phyloP scores from a whole-genome alignment of 2,113 vertebrate species.

The Atlantisia rogersi region DNA sequence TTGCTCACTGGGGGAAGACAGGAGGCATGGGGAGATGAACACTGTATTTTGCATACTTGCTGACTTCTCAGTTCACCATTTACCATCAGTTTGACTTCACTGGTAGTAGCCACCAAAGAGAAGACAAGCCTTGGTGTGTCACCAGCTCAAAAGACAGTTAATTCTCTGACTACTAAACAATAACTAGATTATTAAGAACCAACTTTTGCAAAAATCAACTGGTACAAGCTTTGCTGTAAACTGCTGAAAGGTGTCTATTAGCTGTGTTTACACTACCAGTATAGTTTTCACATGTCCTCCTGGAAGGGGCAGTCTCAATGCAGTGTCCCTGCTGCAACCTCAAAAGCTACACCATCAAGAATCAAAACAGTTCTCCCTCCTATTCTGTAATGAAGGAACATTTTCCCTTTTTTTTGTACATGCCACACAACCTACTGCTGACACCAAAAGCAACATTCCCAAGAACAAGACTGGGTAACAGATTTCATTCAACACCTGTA shows the following conservation, averaged over 20 bases:
- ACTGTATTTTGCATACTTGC: background rate
- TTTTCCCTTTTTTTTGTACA: background rate
- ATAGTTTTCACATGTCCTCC: background rate
- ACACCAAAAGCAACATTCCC: background rate
- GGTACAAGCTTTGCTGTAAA: background rate
- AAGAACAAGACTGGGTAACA: background rate
- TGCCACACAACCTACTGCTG: background rate
- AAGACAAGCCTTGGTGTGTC: background rate
- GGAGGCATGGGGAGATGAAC: background rate
- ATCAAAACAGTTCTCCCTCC: background rate
- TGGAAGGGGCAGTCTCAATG: background rate
- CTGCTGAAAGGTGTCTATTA: background rate
- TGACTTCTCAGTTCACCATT: background rate
- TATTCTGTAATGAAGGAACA: background rate
- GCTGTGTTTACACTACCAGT: background rate
- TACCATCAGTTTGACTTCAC: background rate
- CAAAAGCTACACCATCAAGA: background rate
- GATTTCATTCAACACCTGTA: background rate
- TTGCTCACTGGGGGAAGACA: background rate
- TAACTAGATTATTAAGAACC: background rate
- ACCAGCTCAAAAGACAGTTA: background rate
- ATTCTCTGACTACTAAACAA: background rate
- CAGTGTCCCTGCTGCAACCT: background rate
- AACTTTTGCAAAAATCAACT: background rate
- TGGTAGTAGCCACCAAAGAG: background rate